Base-by-base conservation (phyloP, 2,888 invertebrate species). In the Caenorhabditis sp. region DNA sequence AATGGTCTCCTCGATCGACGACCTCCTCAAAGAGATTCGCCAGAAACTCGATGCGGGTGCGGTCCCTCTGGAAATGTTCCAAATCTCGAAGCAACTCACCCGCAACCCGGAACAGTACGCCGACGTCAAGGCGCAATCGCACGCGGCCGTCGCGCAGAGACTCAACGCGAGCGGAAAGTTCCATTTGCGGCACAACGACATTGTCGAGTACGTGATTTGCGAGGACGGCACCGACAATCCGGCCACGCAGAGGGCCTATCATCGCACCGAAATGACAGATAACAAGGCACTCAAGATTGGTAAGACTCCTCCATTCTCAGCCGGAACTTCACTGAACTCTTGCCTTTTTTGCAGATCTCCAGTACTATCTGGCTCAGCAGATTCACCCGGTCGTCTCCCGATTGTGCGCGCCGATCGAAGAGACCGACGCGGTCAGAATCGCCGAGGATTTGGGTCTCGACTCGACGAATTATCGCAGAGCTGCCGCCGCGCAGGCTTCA, bases 351-450 rank as follows among this genome's bases (percentile, higher is more conserved):
- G 15, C 72, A 90, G 99, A 99, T 90, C 92, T 92, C 1, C 92
- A 93, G 82, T 99, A 99, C 90, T 99, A 99, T 90, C 91, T 99
- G 81, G 92, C 94, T 0, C 94, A 95, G 88, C 99, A 99, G 91
- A 92, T 99, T 45, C 96, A 96, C 90, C 99, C 99, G 0, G 96
- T 99, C 0, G 93, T 98, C 76, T 93, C 95, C 27, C 92, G 99
- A 82, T 93, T 99, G 88, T 95, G 95, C 89, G 96, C 96, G 81
- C 97, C 97, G 0, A 94, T 99, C 46, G 95, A 96, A 81, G 96
- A 95, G 11, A 94, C 95, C 80, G 96, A 97, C 90, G 93, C 94
- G 2, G 94, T 94, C 56, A 92, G 94, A 78, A 93, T 99, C 76
- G 98, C 98, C 0, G 93, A 94, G 87, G n/a, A 24, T 26, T 55